Conservation (phyloP, 2,888 invertebrate species). For the Amphipoea oculea region DNA sequence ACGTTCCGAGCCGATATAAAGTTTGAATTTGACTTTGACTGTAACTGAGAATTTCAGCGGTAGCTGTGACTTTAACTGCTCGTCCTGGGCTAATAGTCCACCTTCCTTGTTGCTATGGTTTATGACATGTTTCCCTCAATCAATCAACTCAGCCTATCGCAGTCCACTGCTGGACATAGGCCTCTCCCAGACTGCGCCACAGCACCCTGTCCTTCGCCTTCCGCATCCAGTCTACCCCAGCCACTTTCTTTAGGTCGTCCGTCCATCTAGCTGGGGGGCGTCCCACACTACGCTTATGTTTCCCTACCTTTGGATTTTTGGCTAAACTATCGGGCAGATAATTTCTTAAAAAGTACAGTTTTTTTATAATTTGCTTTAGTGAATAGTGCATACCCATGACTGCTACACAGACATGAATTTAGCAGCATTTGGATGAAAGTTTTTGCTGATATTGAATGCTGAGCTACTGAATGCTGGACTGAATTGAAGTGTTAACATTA, state of each 20-base stretch:
- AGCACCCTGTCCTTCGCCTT: too few relatives aligned
- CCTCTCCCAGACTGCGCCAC: too few relatives aligned
- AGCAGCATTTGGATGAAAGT: not conserved
- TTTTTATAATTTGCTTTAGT: not conserved
- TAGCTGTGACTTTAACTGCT: not conserved
- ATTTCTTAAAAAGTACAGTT: not conserved
- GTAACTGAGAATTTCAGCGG: not conserved
- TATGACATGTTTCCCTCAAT: not conserved
- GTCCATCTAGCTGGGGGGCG: too few relatives aligned
- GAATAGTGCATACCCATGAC: not conserved
- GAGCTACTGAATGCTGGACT: not conserved
- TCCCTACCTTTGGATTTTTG: too few relatives aligned
- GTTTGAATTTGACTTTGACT: not conserved
- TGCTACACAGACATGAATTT: not conserved
- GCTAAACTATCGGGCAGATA: too few relatives aligned
- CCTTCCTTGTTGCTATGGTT: not conserved
- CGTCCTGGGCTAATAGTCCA: not conserved
- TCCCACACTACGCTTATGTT: too few relatives aligned
- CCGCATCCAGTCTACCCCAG: too few relatives aligned
- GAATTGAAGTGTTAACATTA: not conserved
- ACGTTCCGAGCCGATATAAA: not conserved
- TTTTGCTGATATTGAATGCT: not conserved
- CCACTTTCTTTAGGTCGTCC: too few relatives aligned
- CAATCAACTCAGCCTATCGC: too few relatives aligned
- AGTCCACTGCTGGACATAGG: too few relatives aligned